Evolutionary conservation across 2,797 vertebrate species (phyloP), one percentile per base, ranked within the genome.

Genomic region (Simalia tracyae): DNA sequence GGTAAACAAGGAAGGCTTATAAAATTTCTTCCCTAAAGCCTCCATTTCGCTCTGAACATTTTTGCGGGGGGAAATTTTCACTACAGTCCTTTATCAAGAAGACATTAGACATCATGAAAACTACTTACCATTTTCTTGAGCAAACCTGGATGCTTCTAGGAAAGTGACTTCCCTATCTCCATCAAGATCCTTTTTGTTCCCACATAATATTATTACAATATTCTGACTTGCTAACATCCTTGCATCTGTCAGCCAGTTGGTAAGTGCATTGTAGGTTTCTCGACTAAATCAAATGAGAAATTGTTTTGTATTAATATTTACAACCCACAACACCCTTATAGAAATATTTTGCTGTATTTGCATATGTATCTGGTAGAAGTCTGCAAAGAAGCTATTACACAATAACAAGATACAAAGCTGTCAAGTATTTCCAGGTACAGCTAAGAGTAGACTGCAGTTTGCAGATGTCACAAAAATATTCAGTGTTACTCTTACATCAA

Each of bases 191-290:
- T 98, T 98, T 96, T 98, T 98, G 96, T 98, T 98, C 90, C 98
- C 98, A 11, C 98, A 98, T 54, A 98, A 96, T 89, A 98, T 98
- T 95, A 98, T 97, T 86, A 98, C 98, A 46, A 98, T 98, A 94
- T 97, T 98, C 96, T 97, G 98, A 92, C 98, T 98, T 46, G 98
- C 98, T 92, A 98, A 95, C 98, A 98, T 98, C 91, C 98, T 95
- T 94, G 98, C 98, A 96, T 98, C 98, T 9, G 98, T 98, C 95
- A 98, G 92, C 98, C 98, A 98, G 95, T 98, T 98, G 95, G 98
- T 98, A 96, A 98, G 98, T 7, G 98, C 97, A 93, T 98, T 98
- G 97, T 98, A 98, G 94, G 98, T 98, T 96, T 98, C 98, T 92
- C 98, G 97, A 96, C 98, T 98, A 95, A 0, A 12, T 86, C 42